Evolutionary conservation across 1,140 invertebrate genomes (phyloP).

Genomic region (Drosophila navojoa): DNA sequence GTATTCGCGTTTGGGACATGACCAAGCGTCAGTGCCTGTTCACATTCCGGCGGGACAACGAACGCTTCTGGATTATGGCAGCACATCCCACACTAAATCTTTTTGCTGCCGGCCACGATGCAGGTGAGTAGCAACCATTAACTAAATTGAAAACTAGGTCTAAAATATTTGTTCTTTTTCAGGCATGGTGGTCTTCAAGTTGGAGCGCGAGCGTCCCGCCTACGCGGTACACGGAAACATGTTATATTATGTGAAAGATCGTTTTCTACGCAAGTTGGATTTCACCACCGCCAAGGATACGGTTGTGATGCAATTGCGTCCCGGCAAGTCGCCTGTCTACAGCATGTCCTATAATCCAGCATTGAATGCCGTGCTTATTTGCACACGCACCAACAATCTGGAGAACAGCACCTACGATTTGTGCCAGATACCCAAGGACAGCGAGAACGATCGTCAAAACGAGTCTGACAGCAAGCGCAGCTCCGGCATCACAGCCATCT

Average conservation of each 20-base stretch:
- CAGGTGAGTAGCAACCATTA: conserved; percentile 88
- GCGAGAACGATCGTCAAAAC: conserved; percentile 86
- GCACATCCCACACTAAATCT: conserved; percentile 94
- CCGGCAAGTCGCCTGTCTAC: conserved; percentile 88
- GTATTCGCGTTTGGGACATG: conserved; percentile 99
- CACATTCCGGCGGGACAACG: conserved; percentile 97
- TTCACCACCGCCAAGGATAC: conserved; percentile 96
- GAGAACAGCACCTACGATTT: conserved; percentile 98
- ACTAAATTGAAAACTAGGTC: neutral
- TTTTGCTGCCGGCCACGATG: conserved; percentile 98
- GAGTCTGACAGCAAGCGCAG: conserved; percentile 91
- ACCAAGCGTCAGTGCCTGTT: conserved; percentile 98
- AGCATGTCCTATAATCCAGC: conserved; percentile 99
- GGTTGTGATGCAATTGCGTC: conserved; percentile 96
- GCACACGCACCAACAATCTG: conserved; percentile 90
- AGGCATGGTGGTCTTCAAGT: conserved; percentile 89
- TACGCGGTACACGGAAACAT: conserved; percentile 97
- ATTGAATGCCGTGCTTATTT: conserved; percentile 94
- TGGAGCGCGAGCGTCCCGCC: conserved; percentile 98
- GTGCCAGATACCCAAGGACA: conserved; percentile 93
- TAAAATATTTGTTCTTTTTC: neutral
- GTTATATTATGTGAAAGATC: conserved; percentile 98
- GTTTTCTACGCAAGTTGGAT: conserved; percentile 95
- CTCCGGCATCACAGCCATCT: conserved; percentile 96
- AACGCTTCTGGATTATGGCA: conserved; percentile 97